phyloP scores from a whole-genome alignment of 2,113 vertebrate genomes.

The Bufo gargarizans region DNA sequence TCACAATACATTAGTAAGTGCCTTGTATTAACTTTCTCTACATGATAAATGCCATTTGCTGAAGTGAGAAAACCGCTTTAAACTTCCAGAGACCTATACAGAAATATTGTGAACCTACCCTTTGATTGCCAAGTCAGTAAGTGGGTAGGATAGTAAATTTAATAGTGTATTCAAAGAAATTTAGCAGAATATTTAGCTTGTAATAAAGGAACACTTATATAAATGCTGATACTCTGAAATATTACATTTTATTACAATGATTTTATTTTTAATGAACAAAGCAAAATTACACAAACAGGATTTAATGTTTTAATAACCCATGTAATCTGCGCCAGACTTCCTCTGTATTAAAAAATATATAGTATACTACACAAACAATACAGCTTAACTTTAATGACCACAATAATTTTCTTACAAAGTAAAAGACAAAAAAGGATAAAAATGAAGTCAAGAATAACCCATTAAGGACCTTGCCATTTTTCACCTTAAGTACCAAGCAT shows the following conservation, averaged over 20 bases:
- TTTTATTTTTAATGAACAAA: slow-evolving; percentile 16
- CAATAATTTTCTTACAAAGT: background rate
- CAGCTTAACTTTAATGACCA: background rate
- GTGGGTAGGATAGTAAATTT: background rate
- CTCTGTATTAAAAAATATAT: background rate
- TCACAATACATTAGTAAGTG: too few species aligned
- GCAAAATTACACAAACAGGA: background rate
- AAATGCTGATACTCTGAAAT: background rate
- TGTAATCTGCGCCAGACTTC: background rate
- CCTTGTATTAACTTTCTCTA: too few species aligned
- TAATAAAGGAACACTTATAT: slow-evolving; percentile 3
- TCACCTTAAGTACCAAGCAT: too few species aligned
- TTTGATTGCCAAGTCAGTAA: background rate
- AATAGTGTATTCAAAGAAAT: background rate
- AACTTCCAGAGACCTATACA: background rate
- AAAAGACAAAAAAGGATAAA: background rate
- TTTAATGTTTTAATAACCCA: slow-evolving; percentile 6
- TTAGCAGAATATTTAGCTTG: background rate
- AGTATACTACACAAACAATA: background rate
- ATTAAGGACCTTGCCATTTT: too few species aligned
- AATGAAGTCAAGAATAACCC: background rate
- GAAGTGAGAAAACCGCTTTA: too few species aligned
- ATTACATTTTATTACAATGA: slow-evolving; percentile 12
- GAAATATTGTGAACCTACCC: background rate
- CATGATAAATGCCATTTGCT: too few species aligned